Conservation (phyloP, 1,140 invertebrate species). For the Bombus waltoni region DNA sequence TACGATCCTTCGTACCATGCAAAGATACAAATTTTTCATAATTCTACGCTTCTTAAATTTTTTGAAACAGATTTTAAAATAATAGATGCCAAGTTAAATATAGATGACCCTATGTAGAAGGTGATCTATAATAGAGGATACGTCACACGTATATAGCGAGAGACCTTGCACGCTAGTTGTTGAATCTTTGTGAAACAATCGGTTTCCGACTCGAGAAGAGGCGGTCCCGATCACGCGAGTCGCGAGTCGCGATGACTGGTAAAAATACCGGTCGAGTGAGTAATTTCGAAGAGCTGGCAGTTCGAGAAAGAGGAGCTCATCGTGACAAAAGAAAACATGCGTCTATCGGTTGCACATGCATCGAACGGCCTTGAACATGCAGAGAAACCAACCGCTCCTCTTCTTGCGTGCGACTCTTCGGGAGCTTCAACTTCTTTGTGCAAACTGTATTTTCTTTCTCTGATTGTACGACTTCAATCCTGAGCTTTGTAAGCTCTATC, state of each 20-base stretch:
- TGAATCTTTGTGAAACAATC: slow-evolving; percentile 1
- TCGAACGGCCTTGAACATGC: slow-evolving; percentile 42
- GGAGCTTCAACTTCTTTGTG: not conserved
- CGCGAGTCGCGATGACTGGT: slow-evolving; percentile 44
- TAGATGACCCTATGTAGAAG: no score
- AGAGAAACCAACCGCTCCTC: slow-evolving; percentile 18
- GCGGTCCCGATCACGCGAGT: not conserved
- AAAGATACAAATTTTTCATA: not conserved
- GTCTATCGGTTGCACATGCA: slow-evolving; percentile 46
- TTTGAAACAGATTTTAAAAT: no score
- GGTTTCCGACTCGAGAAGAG: not conserved
- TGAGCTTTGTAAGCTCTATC: not conserved
- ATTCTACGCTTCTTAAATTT: not conserved
- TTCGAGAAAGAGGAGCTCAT: slow-evolving; percentile 51
- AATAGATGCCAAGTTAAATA: no score
- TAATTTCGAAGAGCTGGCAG: slow-evolving; percentile 49
- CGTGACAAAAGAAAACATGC: slow-evolving; percentile 44
- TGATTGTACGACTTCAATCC: not conserved
- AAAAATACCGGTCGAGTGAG: slow-evolving; percentile 60
- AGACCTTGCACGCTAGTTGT: not conserved
- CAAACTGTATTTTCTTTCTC: not conserved
- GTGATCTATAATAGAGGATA: no score
- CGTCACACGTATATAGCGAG: not conserved
- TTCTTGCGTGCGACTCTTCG: not conserved
- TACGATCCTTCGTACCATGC: not conserved